Base-by-base conservation (phyloP, 2,113 vertebrate species). In the Agelaius phoeniceus region DNA sequence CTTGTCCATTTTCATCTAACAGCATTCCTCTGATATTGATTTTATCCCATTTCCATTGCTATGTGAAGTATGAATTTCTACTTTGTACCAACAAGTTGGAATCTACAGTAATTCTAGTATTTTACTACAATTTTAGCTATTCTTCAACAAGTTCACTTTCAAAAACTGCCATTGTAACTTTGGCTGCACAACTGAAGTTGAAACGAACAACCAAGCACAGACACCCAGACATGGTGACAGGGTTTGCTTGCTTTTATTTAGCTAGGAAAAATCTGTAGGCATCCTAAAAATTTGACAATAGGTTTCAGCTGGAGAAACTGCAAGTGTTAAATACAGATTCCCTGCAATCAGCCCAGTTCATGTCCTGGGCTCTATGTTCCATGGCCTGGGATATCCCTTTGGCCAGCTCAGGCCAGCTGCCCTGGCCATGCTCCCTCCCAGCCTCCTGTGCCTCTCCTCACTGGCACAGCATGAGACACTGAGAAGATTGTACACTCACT, bases 311-410 rank as follows among this genome's bases (percentile, higher is more conserved):
- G 26, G 43, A 82, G n/a, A 71, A 82, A 67, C 11, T 11, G 31
- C 11, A 43, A 21, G 31, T 48, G 19, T 71, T 15, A 61, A 88
- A 65, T 17, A 65, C 18, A 11, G 37, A 49, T 35, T 72, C 16
- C 41, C 15, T 72, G 57, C 1, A 3, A 62, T n/a, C 10, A n/a
- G 33, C 41, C 66, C 26, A 72, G 16, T 15, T 26, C 9, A 7
- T 11, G 23, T 1, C 15, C 26, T 48, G n/a, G 58, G 41, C 15
- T n/a, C 1, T 0, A 30, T 13, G 18, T 7, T 39, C 48, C 20
- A 7, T 15, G 23, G 3, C 14, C 16, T 41, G 41, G 46, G 69
- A 62, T 20, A n/a, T 28, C 5, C 39, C 48, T 35, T 8, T 31
- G 66, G 41, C 54, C 46, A 52, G 71, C 15, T 1, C 2, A 1